phyloP scores from a whole-genome alignment of 2,888 invertebrate genomes.

The Monochamus alternatus region DNA sequence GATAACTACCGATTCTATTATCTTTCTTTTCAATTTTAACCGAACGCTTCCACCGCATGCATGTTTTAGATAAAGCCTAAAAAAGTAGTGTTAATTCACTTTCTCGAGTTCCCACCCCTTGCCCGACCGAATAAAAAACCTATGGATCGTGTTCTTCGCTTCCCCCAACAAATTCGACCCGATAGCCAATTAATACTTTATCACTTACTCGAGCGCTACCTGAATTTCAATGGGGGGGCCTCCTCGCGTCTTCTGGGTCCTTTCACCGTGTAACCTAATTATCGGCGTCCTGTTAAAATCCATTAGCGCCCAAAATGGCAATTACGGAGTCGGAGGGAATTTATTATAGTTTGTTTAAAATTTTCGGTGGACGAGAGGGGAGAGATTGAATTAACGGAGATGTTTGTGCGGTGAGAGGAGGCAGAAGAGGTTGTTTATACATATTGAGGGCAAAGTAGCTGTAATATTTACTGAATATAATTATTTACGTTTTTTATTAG shows the following conservation, averaged over 20 bases:
- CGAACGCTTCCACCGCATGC: too few relatives aligned
- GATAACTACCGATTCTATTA: too few relatives aligned
- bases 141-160: constrained; percentile 20
- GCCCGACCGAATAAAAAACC: constrained; percentile 2
- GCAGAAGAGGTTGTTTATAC: not conserved
- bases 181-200: constrained; percentile 51
- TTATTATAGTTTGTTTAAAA: constrained; percentile 30
- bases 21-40: too few relatives aligned
- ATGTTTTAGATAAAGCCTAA: too few relatives aligned
- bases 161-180: constrained; percentile 30
- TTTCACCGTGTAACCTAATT: constrained; percentile 47
- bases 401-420: constrained; percentile 14
- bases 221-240: constrained; percentile 39
- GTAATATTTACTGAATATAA: too few relatives aligned
- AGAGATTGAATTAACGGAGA: constrained; percentile 13
- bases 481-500: too few relatives aligned
- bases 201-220: constrained; percentile 47
- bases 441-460: too few relatives aligned
- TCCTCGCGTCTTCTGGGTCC: constrained; percentile 27
- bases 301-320: constrained; percentile 39
- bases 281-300: constrained; percentile 41
- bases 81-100: not conserved
- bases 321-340: constrained; percentile 25
- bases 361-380: constrained; percentile 4
- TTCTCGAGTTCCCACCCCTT: not conserved